A percentile compares a stretch with the other conserved stretches of the same genome.
Evolutionary conservation across 1,140 invertebrate species (phyloP).

Genomic region (Zaprionus lachaisei): DNA sequence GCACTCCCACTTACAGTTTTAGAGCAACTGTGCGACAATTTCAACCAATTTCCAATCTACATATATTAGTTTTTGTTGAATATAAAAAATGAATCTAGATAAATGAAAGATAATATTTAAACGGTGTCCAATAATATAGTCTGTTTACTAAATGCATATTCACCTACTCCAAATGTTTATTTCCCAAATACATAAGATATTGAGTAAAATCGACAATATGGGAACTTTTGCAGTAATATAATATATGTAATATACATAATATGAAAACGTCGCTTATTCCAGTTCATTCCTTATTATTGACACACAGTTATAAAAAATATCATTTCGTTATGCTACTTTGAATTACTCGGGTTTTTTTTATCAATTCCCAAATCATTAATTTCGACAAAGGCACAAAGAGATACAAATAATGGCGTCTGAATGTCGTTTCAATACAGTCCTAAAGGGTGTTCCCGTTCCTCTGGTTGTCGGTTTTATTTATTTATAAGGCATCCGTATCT

Average conservation of each 20-base stretch:
- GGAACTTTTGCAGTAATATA: not conserved
- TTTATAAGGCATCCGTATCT: constrained; percentile 60
- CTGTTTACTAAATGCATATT: not conserved
- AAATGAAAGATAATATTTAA: not conserved
- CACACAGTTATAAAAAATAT: constrained; percentile 1
- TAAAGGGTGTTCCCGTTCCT: constrained; percentile 29
- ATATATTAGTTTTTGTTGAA: not conserved
- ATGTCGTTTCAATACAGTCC: constrained; percentile 3
- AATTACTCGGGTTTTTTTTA: constrained; percentile 36
- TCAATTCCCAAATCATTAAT: constrained; percentile 38
- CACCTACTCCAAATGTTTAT: not conserved
- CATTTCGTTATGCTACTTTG: constrained; percentile 1
- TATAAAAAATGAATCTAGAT: not conserved
- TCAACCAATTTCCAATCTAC: not conserved
- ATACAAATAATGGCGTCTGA: constrained; percentile 56
- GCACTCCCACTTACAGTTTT: constrained; percentile 6
- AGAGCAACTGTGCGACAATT: not conserved
- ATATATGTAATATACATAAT: too few species aligned
- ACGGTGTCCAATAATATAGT: not conserved
- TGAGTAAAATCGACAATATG: not conserved
- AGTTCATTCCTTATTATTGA: not conserved
- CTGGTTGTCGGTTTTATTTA: constrained; percentile 32
- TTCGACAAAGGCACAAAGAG: constrained; percentile 25
- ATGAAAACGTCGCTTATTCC: not conserved
- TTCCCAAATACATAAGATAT: not conserved